Evolutionary conservation across 2,113 vertebrate genomes (phyloP).

Genomic region (Athene noctua): DNA sequence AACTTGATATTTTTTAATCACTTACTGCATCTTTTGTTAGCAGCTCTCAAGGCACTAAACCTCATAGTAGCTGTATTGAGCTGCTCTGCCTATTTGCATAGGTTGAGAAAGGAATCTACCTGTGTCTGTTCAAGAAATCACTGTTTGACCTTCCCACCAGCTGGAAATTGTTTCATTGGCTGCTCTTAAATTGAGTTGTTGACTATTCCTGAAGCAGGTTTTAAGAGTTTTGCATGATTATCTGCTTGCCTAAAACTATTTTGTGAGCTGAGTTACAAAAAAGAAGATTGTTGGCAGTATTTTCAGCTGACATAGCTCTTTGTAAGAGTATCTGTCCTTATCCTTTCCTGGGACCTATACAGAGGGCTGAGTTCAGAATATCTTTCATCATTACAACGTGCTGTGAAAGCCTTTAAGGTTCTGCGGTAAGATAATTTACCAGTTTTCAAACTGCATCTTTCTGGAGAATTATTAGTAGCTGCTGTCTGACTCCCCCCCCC

Average conservation of each 20-base stretch:
- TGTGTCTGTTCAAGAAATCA: not conserved
- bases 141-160: not conserved
- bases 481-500: not conserved
- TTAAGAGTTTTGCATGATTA: not conserved
- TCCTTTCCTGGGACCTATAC: not conserved
- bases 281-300: not conserved
- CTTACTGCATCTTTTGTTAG: not conserved
- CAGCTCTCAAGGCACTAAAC: not conserved
- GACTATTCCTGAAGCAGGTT: not conserved
- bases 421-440: not conserved
- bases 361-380: not conserved
- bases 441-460: not conserved
- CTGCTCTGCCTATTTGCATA: not conserved
- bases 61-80: not conserved
- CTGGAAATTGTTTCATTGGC: not conserved
- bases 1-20: not conserved
- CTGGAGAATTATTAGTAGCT: conserved; percentile 4
- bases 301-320: not conserved
- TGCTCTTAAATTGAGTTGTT: not conserved
- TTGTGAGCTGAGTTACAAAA: not conserved
- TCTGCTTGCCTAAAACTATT: not conserved
- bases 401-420: not conserved
- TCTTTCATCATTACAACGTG: not conserved
- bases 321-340: not conserved
- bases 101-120: not conserved